Conservation (phyloP, 37 sponge, comb jelly and placozoan genomes). For the Crambe crambe region DNA sequence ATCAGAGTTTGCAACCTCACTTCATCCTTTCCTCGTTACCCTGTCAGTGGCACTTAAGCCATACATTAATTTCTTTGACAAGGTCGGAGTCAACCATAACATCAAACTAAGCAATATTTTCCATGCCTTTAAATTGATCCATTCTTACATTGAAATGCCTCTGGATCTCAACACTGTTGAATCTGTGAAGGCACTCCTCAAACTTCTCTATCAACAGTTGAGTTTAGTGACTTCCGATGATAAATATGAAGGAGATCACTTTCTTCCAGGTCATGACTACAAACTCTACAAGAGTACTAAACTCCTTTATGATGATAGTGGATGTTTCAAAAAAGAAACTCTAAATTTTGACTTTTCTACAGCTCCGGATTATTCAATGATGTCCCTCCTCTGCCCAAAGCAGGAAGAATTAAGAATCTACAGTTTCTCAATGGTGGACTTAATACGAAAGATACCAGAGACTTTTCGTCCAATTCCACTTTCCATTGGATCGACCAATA, state of each 20-base stretch:
- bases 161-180: constrained; percentile 8
- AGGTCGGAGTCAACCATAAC: too few species aligned
- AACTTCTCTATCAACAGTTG: neutral
- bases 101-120: neutral
- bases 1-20: neutral
- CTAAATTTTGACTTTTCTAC: constrained; percentile 8
- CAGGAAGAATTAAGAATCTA: neutral
- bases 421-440: neutral
- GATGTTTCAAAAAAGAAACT: neutral
- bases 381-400: neutral
- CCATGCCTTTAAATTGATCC: neutral
- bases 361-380: neutral
- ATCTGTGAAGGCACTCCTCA: too few species aligned
- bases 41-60: neutral
- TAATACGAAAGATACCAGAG: neutral
- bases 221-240: neutral
- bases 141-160: neutral
- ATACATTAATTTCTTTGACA: constrained; percentile 1
- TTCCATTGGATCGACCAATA: neutral
- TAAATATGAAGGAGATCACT: neutral
- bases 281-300: neutral
- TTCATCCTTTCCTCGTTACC: neutral
- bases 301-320: constrained; percentile 5
- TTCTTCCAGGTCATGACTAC: neutral
- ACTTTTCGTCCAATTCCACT: neutral